phyloP scores from a whole-genome alignment of 2,113 vertebrate species.

The Enhydra lutris region DNA sequence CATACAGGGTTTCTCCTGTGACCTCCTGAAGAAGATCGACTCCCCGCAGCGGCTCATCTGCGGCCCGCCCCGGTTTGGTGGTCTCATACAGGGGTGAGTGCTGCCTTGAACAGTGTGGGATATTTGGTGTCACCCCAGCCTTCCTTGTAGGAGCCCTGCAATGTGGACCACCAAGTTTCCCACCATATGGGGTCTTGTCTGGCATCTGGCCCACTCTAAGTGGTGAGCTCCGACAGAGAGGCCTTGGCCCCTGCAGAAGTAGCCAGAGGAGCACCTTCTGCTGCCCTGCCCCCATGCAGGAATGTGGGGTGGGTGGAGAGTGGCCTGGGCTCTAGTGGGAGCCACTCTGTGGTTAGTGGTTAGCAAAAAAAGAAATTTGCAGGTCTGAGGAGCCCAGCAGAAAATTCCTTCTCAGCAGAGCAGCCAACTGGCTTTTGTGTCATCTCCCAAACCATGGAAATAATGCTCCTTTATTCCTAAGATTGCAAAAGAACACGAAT shows the following conservation, averaged over 20 bases:
- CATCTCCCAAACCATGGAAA: neutral
- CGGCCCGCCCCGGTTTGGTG: slow-evolving; percentile 80
- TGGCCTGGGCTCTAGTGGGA: neutral
- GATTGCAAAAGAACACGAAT: neutral
- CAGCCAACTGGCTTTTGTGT: neutral
- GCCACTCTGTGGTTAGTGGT: neutral
- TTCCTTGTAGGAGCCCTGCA: neutral
- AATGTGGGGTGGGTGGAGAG: neutral
- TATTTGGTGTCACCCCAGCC: neutral
- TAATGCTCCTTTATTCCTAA: neutral
- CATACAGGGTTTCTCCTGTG: slow-evolving; percentile 76
- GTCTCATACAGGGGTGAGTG: slow-evolving; percentile 83
- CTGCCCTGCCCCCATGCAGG: neutral
- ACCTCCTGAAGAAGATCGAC: slow-evolving; percentile 74
- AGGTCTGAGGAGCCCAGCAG: neutral
- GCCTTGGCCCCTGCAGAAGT: neutral
- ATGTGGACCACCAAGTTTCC: fast-evolving
- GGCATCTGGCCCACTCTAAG: neutral
- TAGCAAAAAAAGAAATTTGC: neutral
- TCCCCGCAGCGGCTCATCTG: slow-evolving; percentile 81
- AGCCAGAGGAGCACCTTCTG: neutral
- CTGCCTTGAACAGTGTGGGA: neutral
- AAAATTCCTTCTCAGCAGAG: neutral
- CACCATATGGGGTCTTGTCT: neutral
- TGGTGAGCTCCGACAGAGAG: neutral